phyloP scores from a whole-genome alignment of 2,797 vertebrate genomes.

The Macroramphosus scolopax region DNA sequence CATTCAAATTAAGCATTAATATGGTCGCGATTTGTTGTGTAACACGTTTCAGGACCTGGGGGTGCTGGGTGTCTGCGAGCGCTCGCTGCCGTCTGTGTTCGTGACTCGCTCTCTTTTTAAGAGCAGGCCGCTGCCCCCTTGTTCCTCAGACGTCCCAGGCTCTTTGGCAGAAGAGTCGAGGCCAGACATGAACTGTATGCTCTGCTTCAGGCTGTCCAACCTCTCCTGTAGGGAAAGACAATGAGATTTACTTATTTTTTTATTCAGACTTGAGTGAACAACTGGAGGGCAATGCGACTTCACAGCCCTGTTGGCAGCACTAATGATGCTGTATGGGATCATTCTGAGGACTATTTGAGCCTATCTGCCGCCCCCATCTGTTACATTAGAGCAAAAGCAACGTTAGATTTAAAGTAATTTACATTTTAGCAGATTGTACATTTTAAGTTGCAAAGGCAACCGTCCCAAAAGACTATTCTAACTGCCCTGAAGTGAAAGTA shows the following conservation, averaged over 20 bases:
- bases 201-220: constrained; percentile 94
- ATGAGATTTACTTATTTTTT: no score
- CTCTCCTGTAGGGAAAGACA: constrained; percentile 81
- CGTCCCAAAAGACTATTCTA: no score
- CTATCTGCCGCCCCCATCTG: constrained; percentile 66
- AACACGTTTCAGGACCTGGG: constrained; percentile 83
- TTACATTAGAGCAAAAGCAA: constrained; percentile 16
- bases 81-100: constrained; percentile 74
- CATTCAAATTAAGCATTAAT: no score
- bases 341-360: background rate
- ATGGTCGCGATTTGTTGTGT: no score
- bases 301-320: background rate
- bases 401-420: background rate
- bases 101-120: constrained; percentile 71
- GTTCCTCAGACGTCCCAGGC: constrained; percentile 76
- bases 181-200: constrained; percentile 96
- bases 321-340: background rate
- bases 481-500: no score
- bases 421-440: no score
- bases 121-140: constrained; percentile 64
- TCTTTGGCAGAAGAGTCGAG: constrained; percentile 83
- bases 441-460: no score
- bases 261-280: no score
- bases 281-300: no score
- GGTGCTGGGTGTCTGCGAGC: constrained; percentile 78